Evolutionary conservation across 2,113 vertebrate genomes (phyloP).

Genomic region (Tympanuchus pallidicinctus): DNA sequence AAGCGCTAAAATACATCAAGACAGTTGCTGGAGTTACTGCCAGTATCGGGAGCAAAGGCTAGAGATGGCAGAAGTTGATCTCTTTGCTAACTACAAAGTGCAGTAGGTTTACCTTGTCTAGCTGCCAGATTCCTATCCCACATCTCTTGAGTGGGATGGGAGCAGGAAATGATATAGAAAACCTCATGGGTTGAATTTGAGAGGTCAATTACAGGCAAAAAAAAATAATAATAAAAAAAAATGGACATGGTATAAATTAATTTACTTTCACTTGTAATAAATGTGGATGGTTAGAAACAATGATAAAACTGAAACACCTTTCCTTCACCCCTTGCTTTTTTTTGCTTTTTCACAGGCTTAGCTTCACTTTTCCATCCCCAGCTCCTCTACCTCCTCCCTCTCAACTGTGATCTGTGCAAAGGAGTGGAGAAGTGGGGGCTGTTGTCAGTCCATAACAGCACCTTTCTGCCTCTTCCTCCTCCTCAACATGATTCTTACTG

Average conservation of each 20-base stretch:
- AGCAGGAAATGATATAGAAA: not conserved
- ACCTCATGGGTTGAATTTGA: not conserved
- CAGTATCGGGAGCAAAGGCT: not conserved
- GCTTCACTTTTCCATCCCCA: not conserved
- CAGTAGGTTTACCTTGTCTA: not conserved
- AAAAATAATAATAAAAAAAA: too few species aligned
- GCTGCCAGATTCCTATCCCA: not conserved
- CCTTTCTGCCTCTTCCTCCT: not conserved
- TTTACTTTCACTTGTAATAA: not conserved
- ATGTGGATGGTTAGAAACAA: not conserved
- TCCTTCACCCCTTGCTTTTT: accelerated
- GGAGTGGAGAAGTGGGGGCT: accelerated
- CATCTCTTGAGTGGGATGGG: not conserved
- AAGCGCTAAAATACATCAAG: not conserved
- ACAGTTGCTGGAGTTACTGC: not conserved
- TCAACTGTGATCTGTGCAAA: not conserved
- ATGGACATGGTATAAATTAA: not conserved
- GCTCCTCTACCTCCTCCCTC: not conserved
- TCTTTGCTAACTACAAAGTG: not conserved
- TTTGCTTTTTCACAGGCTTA: not conserved
- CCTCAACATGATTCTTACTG: not conserved
- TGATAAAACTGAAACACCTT: not conserved
- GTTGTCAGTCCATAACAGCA: not conserved
- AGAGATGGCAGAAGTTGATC: not conserved
- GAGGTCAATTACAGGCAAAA: not conserved